phyloP scores from a whole-genome alignment of 2,888 invertebrate genomes.

The Ceratothoa steindachneri region DNA sequence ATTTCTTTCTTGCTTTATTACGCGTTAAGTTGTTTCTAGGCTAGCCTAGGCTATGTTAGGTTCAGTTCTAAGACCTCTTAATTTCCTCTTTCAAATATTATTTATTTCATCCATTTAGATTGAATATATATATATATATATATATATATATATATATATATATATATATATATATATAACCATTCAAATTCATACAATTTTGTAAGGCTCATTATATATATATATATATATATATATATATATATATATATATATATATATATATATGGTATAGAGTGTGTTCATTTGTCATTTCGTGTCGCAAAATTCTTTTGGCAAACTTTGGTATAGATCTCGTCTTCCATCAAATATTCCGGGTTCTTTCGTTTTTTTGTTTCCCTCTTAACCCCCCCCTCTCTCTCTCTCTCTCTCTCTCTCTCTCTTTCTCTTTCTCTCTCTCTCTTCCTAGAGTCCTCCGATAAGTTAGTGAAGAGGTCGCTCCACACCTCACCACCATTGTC shows the following conservation, averaged over 20 bases:
- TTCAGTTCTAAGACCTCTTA: too few relatives aligned
- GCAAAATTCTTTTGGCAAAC: neutral
- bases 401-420: slow-evolving; percentile 22
- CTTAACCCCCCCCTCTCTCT: slow-evolving; percentile 32
- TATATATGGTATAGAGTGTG: too few relatives aligned
- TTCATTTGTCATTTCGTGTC: too few relatives aligned
- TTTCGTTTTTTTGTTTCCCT: neutral
- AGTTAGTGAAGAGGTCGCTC: too few relatives aligned
- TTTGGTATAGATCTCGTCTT: neutral
- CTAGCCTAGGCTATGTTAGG: too few relatives aligned
- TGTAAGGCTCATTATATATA: too few relatives aligned
- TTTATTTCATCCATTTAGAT: neutral
- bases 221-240: too few relatives aligned
- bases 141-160: neutral
- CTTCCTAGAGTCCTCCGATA: neutral
- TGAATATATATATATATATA: neutral
- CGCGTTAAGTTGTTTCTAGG: too few relatives aligned
- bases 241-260: too few relatives aligned
- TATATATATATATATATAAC: neutral
- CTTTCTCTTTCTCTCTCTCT: slow-evolving; percentile 30
- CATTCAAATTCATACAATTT: neutral
- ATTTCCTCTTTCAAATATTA: too few relatives aligned
- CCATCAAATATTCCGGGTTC: neutral
- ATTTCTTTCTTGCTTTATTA: too few relatives aligned
- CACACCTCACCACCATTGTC: too few relatives aligned